Conservation (phyloP, 2,888 invertebrate species). For the Ametastegia equiseti region DNA sequence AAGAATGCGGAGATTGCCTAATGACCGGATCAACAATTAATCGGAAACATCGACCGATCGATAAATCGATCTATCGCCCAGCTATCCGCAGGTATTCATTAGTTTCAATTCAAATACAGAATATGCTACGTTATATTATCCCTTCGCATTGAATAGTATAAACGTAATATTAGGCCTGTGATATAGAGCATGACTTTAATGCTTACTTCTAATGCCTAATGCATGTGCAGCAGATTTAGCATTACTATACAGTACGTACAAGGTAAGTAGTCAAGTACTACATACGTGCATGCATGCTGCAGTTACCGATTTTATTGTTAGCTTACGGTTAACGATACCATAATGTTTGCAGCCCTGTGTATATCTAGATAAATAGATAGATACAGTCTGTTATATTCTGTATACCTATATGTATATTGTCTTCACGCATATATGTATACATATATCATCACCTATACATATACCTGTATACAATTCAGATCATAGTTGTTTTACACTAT, state of each 20-base stretch:
- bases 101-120: no score
- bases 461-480: neutral
- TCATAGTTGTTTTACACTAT: constrained; percentile 15
- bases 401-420: neutral
- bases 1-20: no score
- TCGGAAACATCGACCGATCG: no score
- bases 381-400: no score
- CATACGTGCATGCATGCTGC: neutral
- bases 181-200: constrained; percentile 4
- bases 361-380: no score
- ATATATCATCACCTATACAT: no score
- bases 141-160: neutral
- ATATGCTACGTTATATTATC: neutral
- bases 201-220: neutral
- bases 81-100: no score
- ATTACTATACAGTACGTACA: neutral
- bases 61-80: no score
- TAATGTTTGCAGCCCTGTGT: neutral
- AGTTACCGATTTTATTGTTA: neutral
- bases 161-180: neutral
- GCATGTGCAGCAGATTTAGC: neutral
- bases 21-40: no score
- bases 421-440: no score
- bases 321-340: neutral
- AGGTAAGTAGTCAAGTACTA: neutral